phyloP scores from a whole-genome alignment of 2,113 vertebrate genomes.

The Chiloscyllium plagiosum region DNA sequence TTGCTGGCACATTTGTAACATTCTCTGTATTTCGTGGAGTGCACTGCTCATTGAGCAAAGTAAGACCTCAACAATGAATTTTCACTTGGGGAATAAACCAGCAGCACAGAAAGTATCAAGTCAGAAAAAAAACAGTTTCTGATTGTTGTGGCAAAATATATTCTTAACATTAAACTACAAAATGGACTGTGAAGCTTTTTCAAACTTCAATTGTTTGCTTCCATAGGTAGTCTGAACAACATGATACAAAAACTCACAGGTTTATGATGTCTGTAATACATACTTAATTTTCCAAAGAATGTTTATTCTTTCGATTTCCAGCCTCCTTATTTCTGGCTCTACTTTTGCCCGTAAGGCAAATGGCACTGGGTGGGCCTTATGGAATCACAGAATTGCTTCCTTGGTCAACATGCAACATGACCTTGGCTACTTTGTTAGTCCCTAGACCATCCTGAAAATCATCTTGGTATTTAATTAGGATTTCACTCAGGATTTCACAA shows the following conservation, averaged over 20 bases:
- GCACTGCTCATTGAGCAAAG: background rate
- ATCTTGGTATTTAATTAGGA: no score
- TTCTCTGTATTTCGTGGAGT: background rate
- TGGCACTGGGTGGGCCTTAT: no score
- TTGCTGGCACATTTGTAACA: background rate
- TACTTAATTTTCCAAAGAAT: background rate
- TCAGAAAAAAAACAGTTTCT: background rate
- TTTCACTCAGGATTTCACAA: no score
- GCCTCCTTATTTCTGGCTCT: no score
- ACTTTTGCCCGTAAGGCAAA: no score
- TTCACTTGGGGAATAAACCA: background rate
- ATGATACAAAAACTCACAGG: background rate
- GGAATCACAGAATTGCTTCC: no score
- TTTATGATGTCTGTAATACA: background rate
- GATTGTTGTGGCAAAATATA: background rate
- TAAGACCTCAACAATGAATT: background rate
- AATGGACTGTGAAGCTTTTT: background rate
- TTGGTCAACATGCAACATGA: no score
- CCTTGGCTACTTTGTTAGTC: no score
- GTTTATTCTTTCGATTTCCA: background rate
- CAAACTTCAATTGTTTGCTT: background rate
- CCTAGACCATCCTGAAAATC: no score
- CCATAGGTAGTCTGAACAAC: background rate
- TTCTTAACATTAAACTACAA: background rate
- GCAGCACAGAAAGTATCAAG: background rate